These are phyloP conservation scores for Spodoptera littoralis DNA, from an alignment of 2,888 invertebrate genomes.

Conservation along the genomic window DNA sequence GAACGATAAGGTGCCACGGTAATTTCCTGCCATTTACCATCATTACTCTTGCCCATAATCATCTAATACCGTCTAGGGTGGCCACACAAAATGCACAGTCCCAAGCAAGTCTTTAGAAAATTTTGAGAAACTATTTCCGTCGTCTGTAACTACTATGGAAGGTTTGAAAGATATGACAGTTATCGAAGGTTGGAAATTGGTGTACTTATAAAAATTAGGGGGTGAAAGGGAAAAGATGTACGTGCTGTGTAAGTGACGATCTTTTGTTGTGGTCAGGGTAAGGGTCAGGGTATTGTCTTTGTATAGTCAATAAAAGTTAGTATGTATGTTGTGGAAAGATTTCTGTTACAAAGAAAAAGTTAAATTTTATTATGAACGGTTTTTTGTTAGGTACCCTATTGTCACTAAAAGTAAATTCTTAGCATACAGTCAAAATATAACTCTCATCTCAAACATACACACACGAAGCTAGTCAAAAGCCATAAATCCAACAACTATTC, in stretches of 20 bases:
- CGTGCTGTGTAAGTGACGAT: constrained; percentile 26
- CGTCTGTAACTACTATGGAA: constrained; percentile 39
- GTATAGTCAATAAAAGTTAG: no score
- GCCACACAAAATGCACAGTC: constrained; percentile 51
- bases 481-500: constrained; percentile 10
- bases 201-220: constrained; percentile 58
- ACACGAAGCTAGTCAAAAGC: constrained; percentile 11
- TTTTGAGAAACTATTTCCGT: constrained; percentile 56
- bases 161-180: constrained; percentile 44
- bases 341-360: no score
- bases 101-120: constrained; percentile 37
- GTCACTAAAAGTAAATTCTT: no score
- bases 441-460: not conserved
- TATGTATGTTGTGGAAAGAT: no score
- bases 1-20: constrained; percentile 86
- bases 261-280: constrained; percentile 25
- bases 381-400: no score
- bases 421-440: no score
- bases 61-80: constrained; percentile 61
- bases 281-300: not conserved
- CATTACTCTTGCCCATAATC: constrained; percentile 83
- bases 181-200: constrained; percentile 55
- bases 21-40: constrained; percentile 87
- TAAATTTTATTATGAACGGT: no score
- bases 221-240: constrained; percentile 28